A percentile compares a stretch with the other conserved stretches of the same genome.
phyloP scores from a whole-genome alignment of 2,797 vertebrate genomes.

The Chloroceryle amazona region DNA sequence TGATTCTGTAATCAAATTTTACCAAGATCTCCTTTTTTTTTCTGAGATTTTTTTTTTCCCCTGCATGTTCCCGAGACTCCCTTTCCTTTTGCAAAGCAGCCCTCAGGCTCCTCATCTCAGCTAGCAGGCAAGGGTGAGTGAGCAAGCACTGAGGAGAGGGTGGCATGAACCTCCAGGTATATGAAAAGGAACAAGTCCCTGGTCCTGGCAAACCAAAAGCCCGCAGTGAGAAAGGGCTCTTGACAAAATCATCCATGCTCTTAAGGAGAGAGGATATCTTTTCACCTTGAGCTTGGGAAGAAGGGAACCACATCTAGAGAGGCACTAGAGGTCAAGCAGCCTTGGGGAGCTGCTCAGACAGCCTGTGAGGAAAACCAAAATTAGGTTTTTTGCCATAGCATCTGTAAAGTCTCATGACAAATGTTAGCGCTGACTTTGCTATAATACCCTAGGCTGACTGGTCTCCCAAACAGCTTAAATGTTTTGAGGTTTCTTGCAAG shows the following conservation, averaged over 20 bases:
- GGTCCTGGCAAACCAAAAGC: neutral
- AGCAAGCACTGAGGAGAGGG: neutral
- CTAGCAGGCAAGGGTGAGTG: rapidly evolving
- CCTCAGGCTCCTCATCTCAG: neutral
- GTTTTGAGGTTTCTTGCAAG: neutral
- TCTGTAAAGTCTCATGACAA: neutral
- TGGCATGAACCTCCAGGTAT: neutral
- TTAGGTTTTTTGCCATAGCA: neutral
- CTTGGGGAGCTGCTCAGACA: neutral
- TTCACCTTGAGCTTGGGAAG: neutral
- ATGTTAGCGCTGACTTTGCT: neutral
- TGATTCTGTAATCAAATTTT: neutral
- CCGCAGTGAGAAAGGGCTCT: neutral
- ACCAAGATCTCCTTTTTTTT: neutral
- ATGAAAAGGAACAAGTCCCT: neutral
- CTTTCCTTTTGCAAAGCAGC: neutral
- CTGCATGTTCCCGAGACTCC: too few relatives aligned
- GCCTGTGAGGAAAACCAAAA: neutral
- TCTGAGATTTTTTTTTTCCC: rapidly evolving
- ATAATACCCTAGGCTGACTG: neutral
- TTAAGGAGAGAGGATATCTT: neutral
- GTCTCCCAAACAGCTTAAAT: neutral
- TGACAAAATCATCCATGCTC: rapidly evolving
- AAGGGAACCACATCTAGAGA: neutral
- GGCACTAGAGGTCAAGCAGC: neutral